These are phyloP conservation scores for Tychaedon coryphoeus DNA, from an alignment of 2,113 vertebrate genomes.

Conservation along the genomic window DNA sequence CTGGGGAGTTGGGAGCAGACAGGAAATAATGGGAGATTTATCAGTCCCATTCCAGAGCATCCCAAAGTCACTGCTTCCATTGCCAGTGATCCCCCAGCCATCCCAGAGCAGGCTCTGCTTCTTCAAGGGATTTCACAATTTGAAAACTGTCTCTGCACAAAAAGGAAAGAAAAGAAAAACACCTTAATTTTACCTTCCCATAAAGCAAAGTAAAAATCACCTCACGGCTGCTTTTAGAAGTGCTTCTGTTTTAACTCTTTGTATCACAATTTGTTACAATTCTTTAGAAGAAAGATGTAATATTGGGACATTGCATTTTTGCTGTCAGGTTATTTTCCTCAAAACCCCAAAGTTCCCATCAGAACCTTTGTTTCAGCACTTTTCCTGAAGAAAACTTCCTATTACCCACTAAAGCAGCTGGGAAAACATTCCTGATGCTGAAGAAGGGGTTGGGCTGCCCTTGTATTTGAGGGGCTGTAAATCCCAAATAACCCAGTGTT, in stretches of 20 bases:
- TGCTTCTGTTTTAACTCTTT: not conserved
- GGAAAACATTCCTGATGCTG: not conserved
- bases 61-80: not conserved
- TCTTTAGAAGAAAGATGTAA: not conserved
- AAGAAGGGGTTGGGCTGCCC: not conserved
- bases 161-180: not conserved
- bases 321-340: not conserved
- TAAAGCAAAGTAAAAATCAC: not conserved
- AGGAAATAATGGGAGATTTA: not conserved
- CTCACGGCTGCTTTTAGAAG: not conserved
- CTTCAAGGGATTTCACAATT: not conserved
- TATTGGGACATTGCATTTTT: not conserved
- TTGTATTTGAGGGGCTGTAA: not conserved
- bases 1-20: not conserved
- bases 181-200: not conserved
- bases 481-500: not conserved
- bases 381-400: not conserved
- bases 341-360: not conserved
- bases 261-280: not conserved
- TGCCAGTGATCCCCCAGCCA: not conserved
- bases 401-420: not conserved
- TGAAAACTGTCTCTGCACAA: not conserved
- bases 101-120: not conserved
- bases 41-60: not conserved
- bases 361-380: not conserved